phyloP scores from a whole-genome alignment of 1,140 invertebrate species.

The Ceratina calcarata region DNA sequence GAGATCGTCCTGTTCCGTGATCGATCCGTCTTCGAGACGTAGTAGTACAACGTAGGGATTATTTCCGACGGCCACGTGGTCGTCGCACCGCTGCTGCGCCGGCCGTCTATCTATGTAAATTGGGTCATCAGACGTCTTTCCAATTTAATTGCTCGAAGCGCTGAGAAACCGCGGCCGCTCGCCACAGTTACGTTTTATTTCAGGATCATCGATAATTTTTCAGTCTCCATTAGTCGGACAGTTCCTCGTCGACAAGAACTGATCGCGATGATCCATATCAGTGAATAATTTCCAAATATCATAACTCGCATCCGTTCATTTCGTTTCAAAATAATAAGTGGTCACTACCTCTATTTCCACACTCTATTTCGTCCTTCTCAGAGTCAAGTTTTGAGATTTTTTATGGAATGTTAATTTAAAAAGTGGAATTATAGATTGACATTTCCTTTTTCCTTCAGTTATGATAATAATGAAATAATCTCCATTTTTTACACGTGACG shows the following conservation, averaged over 20 bases:
- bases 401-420: no score
- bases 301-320: neutral
- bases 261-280: neutral
- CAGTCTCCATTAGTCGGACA: neutral
- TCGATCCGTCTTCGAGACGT: constrained; percentile 23
- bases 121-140: constrained; percentile 60
- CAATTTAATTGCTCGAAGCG: constrained; percentile 46
- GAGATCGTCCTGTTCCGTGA: constrained; percentile 47
- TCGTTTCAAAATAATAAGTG: neutral
- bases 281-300: constrained; percentile 8
- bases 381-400: no score
- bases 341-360: neutral
- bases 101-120: constrained; percentile 30
- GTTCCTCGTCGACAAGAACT: neutral
- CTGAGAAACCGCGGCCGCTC: neutral
- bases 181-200: constrained; percentile 34
- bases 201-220: constrained; percentile 37
- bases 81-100: neutral
- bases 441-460: no score
- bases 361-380: no score
- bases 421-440: no score
- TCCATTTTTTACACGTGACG: no score
- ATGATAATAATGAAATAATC: no score
- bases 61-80: constrained; percentile 40
- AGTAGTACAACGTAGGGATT: constrained; percentile 46